Conservation (phyloP, 2,888 invertebrate species). For the Torymus aiolomorphi region DNA sequence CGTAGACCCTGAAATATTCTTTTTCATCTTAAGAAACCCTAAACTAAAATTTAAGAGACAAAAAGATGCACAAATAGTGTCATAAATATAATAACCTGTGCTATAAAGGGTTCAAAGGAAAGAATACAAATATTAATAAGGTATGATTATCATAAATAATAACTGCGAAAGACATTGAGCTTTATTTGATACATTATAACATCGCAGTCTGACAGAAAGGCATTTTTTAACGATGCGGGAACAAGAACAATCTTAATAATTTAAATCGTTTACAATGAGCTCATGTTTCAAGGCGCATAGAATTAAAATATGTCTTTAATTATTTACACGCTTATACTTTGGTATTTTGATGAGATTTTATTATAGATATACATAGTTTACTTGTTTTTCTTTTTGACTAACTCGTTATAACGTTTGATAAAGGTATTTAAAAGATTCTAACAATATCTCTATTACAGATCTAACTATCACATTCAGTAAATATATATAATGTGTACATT, state of each 20-base stretch:
- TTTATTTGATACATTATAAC: constrained; percentile 70
- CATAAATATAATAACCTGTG: too few species aligned
- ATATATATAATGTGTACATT: constrained; percentile 58
- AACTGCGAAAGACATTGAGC: constrained; percentile 67
- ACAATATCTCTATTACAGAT: constrained; percentile 65
- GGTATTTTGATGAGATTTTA: constrained; percentile 62
- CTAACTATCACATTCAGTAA: constrained; percentile 73
- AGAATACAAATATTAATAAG: too few species aligned
- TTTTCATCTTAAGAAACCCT: too few species aligned
- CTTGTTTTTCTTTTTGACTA: constrained; percentile 33
- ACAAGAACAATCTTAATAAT: constrained; percentile 61
- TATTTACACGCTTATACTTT: constrained; percentile 65
- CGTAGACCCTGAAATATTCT: too few species aligned
- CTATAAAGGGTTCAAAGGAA: too few species aligned
- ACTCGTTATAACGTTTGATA: constrained; percentile 64
- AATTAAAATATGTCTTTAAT: constrained; percentile 68
- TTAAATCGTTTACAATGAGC: constrained; percentile 66
- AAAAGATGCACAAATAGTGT: too few species aligned
- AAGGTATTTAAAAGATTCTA: constrained; percentile 66
- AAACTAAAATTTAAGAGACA: too few species aligned
- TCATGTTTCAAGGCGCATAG: constrained; percentile 61
- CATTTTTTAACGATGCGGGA: constrained; percentile 63
- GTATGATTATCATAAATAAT: too few species aligned
- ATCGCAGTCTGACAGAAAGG: constrained; percentile 64
- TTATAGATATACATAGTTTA: constrained; percentile 50